Conservation (phyloP, 2,888 invertebrate species). For the Agonopterix subpropinquella region DNA sequence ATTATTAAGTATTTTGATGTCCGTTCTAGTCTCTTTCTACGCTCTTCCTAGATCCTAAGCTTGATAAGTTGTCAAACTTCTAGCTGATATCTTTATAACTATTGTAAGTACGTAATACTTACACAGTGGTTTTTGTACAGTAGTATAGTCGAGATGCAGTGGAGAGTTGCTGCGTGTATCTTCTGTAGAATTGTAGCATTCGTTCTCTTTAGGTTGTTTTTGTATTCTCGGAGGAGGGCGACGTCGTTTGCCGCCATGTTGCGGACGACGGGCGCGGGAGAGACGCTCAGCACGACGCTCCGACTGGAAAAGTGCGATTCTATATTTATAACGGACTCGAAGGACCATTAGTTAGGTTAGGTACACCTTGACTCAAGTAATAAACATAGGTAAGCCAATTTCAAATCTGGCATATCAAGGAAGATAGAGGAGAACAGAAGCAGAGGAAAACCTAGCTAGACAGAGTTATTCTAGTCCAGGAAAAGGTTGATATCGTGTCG, state of each 20-base stretch:
- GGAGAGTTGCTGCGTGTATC: constrained; percentile 53
- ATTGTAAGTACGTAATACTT: constrained; percentile 17
- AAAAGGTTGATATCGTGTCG: too few species aligned
- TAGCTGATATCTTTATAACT: too few species aligned
- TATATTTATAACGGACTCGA: neutral
- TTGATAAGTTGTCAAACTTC: too few species aligned
- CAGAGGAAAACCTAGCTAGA: too few species aligned
- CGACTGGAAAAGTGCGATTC: constrained; percentile 31
- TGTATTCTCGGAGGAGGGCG: constrained; percentile 47
- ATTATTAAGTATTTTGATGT: too few species aligned
- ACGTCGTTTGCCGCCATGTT: constrained; percentile 53
- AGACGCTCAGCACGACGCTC: constrained; percentile 63
- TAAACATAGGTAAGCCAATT: too few species aligned
- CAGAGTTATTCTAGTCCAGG: too few species aligned
- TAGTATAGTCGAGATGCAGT: constrained; percentile 51
- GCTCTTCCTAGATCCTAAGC: too few species aligned
- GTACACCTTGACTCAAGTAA: too few species aligned
- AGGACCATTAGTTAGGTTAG: constrained; percentile 1
- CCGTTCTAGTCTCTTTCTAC: too few species aligned
- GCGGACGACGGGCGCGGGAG: constrained; percentile 61
- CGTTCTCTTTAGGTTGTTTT: constrained; percentile 58
- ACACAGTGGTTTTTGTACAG: constrained; percentile 58
- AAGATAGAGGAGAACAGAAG: too few species aligned
- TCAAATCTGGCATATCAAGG: too few species aligned
- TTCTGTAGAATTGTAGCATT: constrained; percentile 41